Evolutionary conservation across 2,888 invertebrate genomes (phyloP).

Genomic region (Drosophila diplacantha): DNA sequence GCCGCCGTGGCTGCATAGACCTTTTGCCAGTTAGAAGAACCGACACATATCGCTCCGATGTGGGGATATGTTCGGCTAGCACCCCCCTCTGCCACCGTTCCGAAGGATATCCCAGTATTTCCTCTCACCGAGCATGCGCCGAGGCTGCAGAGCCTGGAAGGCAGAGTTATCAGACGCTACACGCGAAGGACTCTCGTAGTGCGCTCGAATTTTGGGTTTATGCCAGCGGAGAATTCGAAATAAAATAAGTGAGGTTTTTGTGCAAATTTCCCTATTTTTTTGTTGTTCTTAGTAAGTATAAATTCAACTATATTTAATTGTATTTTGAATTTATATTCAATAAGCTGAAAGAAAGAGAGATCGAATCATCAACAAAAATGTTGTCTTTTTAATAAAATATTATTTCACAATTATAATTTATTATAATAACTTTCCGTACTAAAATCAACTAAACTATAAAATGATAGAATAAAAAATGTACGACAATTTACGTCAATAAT

Average conservation of each 20-base stretch:
- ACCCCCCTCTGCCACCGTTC: neutral
- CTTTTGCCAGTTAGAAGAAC: conserved; percentile 58
- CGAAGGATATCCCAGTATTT: conserved; percentile 31
- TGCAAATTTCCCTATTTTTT: conserved; percentile 1
- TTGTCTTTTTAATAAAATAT: too few species aligned
- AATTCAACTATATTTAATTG: accelerated
- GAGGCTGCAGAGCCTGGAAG: conserved; percentile 28
- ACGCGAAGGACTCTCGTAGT: conserved; percentile 16
- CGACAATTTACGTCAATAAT: too few species aligned
- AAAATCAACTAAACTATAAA: too few species aligned
- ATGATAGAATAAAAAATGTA: too few species aligned
- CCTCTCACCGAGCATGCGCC: conserved; percentile 42
- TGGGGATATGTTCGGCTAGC: conserved; percentile 18
- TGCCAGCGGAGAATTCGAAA: neutral
- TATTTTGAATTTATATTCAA: too few species aligned
- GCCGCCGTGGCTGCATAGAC: conserved; percentile 39
- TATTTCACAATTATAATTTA: too few species aligned
- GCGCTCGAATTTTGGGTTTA: conserved; percentile 17
- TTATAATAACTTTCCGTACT: too few species aligned
- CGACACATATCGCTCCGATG: conserved; percentile 21
- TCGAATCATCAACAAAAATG: too few species aligned
- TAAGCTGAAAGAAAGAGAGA: too few species aligned
- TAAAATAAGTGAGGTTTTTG: neutral
- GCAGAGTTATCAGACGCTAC: conserved; percentile 53
- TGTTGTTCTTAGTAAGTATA: too few species aligned